Percentiles rank a stretch among this genome's conserved stretches.
Evolutionary conservation across 2,113 vertebrate species (phyloP).

Genomic region (Megaptera novaeangliae): DNA sequence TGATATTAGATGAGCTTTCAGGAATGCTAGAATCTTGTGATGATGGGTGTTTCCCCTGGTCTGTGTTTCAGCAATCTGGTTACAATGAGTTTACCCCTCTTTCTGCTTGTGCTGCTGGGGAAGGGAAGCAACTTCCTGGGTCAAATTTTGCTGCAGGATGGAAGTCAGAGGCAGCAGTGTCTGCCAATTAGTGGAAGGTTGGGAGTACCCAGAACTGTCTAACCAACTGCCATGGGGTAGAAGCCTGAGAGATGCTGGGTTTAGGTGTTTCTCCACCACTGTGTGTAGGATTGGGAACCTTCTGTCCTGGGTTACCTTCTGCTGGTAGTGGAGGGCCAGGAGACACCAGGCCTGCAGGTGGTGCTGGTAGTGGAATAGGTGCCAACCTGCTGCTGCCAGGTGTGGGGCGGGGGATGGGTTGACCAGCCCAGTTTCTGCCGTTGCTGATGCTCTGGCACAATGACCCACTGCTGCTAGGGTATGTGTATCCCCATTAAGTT

Average conservation of each 20-base stretch:
- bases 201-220: neutral
- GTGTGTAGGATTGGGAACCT: neutral
- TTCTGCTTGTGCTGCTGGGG: neutral
- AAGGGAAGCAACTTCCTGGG: neutral
- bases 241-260: neutral
- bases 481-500: neutral
- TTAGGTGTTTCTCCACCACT: neutral
- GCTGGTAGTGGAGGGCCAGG: neutral
- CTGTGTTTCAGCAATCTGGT: neutral
- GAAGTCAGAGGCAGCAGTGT: neutral
- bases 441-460: neutral
- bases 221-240: too few relatives aligned
- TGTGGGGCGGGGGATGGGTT: neutral
- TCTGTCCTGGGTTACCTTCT: neutral
- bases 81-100: neutral
- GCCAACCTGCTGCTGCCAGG: neutral
- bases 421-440: neutral
- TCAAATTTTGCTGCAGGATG: neutral
- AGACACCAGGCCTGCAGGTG: neutral
- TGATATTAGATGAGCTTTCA: neutral
- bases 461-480: neutral
- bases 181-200: neutral
- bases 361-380: neutral
- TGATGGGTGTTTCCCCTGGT: neutral
- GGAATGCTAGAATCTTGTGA: neutral